Base-by-base conservation (phyloP, 2,888 invertebrate genomes). In the Onchidella celtica region DNA sequence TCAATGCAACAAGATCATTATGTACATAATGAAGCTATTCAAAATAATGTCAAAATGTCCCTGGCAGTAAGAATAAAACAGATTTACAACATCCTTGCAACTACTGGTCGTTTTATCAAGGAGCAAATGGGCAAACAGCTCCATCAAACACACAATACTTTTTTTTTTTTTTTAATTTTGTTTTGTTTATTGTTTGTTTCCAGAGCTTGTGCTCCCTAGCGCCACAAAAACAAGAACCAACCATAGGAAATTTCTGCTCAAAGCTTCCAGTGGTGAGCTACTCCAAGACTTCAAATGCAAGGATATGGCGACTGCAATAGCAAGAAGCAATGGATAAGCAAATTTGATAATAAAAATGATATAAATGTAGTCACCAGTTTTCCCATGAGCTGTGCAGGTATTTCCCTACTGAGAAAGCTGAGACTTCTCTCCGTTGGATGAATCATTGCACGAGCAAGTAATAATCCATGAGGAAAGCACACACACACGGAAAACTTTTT, bases 221-320 rank as follows among this genome's bases (percentile, higher is more conserved):
- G 36, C 24, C 34, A 27, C 24, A 55, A 66, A 47, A 68, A 17
- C 66, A 57, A 68, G 68, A 77, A 68, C 34, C 57, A 77, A n/a
- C 34, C 77, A 76, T 55, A 57, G 77, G 36, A 66, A 77, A 68
- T 36, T 68, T 57, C 55, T 57, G 32, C 36, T 66, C 24, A 21
- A 1, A 17, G 63, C 3, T 36, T 61, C n/a, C 75, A 40, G 63
- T 63, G 63, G 27, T 6, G n/a, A 61, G n/a, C n/a, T n/a, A n/a
- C n/a, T n/a, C n/a, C n/a, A n/a, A n/a, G n/a, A n/a, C n/a, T n/a
- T n/a, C n/a, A n/a, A n/a, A n/a, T n/a, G n/a, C n/a, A n/a, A n/a
- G n/a, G n/a, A n/a, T n/a, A n/a, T n/a, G n/a, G n/a, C n/a, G n/a
- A n/a, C n/a, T n/a, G n/a, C n/a, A n/a, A n/a, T n/a, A n/a, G n/a